Evolutionary conservation across 2,888 invertebrate species (phyloP), one percentile per base, ranked within the genome.

Genomic region (Eupithecia subumbrata): DNA sequence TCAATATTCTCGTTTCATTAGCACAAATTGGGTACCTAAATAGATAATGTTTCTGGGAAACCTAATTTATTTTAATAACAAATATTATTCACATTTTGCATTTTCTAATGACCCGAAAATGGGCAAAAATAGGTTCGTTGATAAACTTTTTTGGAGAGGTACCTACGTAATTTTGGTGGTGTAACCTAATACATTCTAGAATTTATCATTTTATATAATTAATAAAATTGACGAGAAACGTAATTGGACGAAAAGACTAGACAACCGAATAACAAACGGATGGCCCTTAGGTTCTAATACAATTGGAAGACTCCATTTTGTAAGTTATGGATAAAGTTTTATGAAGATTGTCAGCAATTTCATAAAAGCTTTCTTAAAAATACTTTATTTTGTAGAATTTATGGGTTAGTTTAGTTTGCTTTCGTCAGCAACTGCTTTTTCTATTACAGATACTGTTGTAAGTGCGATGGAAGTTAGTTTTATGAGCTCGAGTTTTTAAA

Each of bases 261-360:
- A 56, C 52, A 11, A 56, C 52, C 52, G 3, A 56, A 22, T 22
- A 52, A 52, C n/a, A 52, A 52, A 56, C 22, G 11, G 22, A 22
- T 22, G 5, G 22, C 22, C 56, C 56, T 48, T 18, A 48, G 48
- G 48, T 48, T 52, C 48, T 56, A 56, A 56, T 56, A 56, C 22
- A 56, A 56, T 22, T 56, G 56, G 22, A 22, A 22, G 22, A 22
- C 56, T 56, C 22, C 0, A 64, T 64, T 64, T 63, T 5, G 4
- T 43, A 69, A 22, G 43, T 37, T 34, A 66, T 66, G 34, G 34
- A 66, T 37, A n/a, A 66, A 66, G 37, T 66, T 66, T 37, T 37
- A 66, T 66, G 37, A 66, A 66, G 37, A 66, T n/a, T 2, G 66
- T 66, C 66, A 66, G 66, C 66, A 66, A 40, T 66, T 66, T 66